Evolutionary conservation across 2,797 vertebrate genomes (phyloP).

Genomic region (Rousettus madagascariensis): DNA sequence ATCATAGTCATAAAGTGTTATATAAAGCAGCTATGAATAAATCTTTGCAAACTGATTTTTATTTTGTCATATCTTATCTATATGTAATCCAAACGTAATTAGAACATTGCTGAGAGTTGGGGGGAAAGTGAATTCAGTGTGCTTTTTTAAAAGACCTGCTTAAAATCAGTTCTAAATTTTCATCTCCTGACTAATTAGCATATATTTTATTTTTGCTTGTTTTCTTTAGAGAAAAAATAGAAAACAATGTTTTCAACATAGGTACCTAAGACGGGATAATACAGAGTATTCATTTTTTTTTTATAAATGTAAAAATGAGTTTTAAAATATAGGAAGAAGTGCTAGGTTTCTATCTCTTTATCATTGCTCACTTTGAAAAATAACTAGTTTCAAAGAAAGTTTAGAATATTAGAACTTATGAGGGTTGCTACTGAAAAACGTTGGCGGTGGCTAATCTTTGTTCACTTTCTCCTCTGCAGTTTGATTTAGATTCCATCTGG

Average conservation of each 20-base stretch:
- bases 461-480: slow-evolving; percentile 85
- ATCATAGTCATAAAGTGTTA: background rate
- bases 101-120: background rate
- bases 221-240: background rate
- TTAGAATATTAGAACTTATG: background rate
- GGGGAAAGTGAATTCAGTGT: background rate
- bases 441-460: background rate
- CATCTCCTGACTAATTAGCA: background rate
- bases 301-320: background rate
- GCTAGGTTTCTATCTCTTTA: background rate
- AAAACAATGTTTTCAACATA: background rate
- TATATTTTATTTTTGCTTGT: slow-evolving; percentile 4
- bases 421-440: background rate
- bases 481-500: slow-evolving; percentile 99
- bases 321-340: background rate
- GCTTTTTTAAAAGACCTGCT: background rate
- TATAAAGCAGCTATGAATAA: background rate
- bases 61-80: slow-evolving; percentile 11
- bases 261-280: background rate
- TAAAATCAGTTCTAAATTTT: slow-evolving; percentile 26
- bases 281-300: background rate
- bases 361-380: slow-evolving; percentile 1
- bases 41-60: background rate
- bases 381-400: background rate
- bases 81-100: slow-evolving; percentile 3